Evolutionary conservation across 2,113 vertebrate genomes (phyloP), one percentile per base, ranked within the genome.

Genomic region (Daubentonia madagascariensis): DNA sequence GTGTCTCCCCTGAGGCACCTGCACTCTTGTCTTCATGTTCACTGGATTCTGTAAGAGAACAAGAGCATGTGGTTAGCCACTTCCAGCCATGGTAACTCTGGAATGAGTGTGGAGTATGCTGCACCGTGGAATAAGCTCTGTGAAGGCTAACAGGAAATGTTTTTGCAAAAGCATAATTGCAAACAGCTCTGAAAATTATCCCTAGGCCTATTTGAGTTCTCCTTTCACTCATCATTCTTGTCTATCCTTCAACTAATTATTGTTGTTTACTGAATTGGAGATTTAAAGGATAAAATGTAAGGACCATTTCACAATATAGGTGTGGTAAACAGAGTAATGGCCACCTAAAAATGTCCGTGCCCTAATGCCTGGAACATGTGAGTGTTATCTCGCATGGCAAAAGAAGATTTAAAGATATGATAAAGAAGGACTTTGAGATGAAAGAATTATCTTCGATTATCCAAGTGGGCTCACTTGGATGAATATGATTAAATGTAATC

Each of bases 21-120:
- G 99, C 98, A 98, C 99, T 99, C 97, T 99, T 99, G 96, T 99
- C 99, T 98, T 99, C 99, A 98, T 99, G 99, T 97, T 99, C 99
- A 96, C 99, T 99, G 90, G 99, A 99, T 98, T 99, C 99, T 99
- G 98, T 65, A 98, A 98, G 35, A 98, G 83, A 98, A 93, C 17
- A 87, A 80, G 30, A 89, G 28, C 9, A 37, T 0, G 0, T 8
- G 8, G n/a, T 97, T 50, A 92, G 80, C 76, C 40, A 43, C 30
- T 57, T 68, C 11, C 3, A 45, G 67, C 8, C 18, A 37, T 0
- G 43, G 52, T 18, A 13, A 78, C 28, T 32, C 65, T 30, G 37
- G 25, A 67, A 30, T 48, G 43, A 85, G 22, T 57, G 4, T 48
- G 72, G 25, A 43, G 22, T 37, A 16, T 2, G 17, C 48, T 6